These are phyloP conservation scores for Trematomus bernacchii DNA, from an alignment of 2,797 vertebrate genomes.

Conservation along the genomic window DNA sequence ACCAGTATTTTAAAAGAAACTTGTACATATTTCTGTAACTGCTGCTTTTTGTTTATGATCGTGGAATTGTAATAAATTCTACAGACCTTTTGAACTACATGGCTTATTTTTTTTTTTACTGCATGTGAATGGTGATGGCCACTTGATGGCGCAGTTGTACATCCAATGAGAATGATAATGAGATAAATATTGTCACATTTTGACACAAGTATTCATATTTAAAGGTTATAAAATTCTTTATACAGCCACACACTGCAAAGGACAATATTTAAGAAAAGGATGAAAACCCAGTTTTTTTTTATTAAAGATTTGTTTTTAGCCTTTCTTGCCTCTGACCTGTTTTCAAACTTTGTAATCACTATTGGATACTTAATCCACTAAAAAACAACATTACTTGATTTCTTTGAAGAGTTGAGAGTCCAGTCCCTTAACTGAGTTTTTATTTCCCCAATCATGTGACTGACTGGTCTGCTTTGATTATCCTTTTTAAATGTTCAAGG, in stretches of 20 bases:
- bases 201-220: background rate
- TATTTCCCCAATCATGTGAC: background rate
- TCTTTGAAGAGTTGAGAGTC: background rate
- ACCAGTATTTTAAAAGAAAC: conserved; percentile 68
- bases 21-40: conserved; percentile 88
- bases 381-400: background rate
- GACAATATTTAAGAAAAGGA: background rate
- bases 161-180: background rate
- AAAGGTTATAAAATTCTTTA: background rate
- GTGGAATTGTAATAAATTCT: conserved; percentile 90
- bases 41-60: conserved; percentile 86
- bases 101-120: background rate
- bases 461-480: background rate
- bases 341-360: background rate
- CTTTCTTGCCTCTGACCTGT: background rate
- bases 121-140: background rate
- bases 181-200: background rate
- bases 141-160: conserved; percentile 63
- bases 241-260: background rate
- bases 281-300: no score
- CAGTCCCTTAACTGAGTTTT: no score
- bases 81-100: conserved; percentile 72
- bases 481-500: no score
- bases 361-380: background rate
- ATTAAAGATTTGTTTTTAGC: no score